Evolutionary conservation across 2,113 vertebrate species (phyloP), one percentile per base, ranked within the genome.

Genomic region (Zosterops japonicus): DNA sequence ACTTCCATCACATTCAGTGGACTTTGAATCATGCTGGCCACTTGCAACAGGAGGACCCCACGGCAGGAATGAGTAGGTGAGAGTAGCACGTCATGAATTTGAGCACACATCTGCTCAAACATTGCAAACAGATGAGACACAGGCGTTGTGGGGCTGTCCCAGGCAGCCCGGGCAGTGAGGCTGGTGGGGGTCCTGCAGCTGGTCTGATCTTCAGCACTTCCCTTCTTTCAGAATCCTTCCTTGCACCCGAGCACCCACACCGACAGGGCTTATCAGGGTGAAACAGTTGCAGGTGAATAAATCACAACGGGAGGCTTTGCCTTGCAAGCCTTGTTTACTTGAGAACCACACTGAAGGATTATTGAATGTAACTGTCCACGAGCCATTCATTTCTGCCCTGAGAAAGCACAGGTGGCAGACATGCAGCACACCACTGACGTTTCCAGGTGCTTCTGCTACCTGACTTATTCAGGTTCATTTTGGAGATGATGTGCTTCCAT

Each of bases 341-440:
- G 35, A 72, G 42, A 57, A 61, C 59, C 16, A 1, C 17, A 0
- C 49, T 8, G 35, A 46, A 61, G 70, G 57, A 23, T 87, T 87
- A 76, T 55, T 75, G 53, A 75, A 53, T 33, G 50, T 35, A 25
- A 56, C 69, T 82, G 77, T 3, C 76, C 7, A 4, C 46, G 67
- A 28, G 75, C 59, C 6, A 3, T 83, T 91, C 17, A 7, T 79
- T 74, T 55, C 13, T 21, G 47, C 28, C 67, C 78, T 56, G 87
- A 87, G 75, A 80, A 94, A 65, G 76, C 90, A 5, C 93, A 85
- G 94, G 91, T 90, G 93, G 81, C 47, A 72, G 78, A 67, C 53
- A 42, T 6, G 47, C 56, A 63, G 89, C 50, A 59, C 28, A 2
- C 23, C 17, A 1, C 52, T 67, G 69, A 79, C 5, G 1, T 87